These are phyloP conservation scores for Cichladusa arquata DNA, from an alignment of 2,113 vertebrate genomes.

Conservation along the genomic window DNA sequence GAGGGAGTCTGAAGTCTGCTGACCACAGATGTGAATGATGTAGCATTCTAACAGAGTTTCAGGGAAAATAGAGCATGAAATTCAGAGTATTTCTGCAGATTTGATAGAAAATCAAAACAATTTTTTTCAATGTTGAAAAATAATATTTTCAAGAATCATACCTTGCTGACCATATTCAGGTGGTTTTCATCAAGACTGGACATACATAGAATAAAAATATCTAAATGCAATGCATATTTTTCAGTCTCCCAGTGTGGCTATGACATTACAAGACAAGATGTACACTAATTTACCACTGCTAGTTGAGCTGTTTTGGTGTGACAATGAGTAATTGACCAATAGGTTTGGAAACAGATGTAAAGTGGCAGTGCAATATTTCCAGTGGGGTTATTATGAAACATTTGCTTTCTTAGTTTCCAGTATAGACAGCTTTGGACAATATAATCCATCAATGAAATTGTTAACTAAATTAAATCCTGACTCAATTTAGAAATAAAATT, in stretches of 20 bases:
- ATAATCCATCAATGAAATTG: conserved; percentile 23
- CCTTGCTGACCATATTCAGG: not conserved
- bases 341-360: conserved; percentile 11
- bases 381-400: conserved; percentile 4
- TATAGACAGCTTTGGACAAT: not conserved
- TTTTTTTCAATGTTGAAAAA: not conserved
- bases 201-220: not conserved
- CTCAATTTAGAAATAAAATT: conserved; percentile 13
- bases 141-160: not conserved
- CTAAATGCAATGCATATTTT: not conserved
- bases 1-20: not conserved
- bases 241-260: not conserved
- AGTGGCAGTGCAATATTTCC: not conserved
- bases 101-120: not conserved
- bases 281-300: conserved; percentile 18
- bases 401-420: conserved; percentile 24
- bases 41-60: not conserved
- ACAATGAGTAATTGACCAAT: conserved; percentile 15
- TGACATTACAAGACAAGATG: not conserved
- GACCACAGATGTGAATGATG: not conserved
- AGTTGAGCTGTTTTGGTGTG: not conserved
- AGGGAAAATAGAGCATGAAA: not conserved
- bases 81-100: not conserved
- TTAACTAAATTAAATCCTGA: conserved; percentile 29
- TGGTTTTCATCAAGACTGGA: not conserved